These are phyloP conservation scores for Drosophila baimaii DNA, from an alignment of 1,140 invertebrate species.

Conservation along the genomic window DNA sequence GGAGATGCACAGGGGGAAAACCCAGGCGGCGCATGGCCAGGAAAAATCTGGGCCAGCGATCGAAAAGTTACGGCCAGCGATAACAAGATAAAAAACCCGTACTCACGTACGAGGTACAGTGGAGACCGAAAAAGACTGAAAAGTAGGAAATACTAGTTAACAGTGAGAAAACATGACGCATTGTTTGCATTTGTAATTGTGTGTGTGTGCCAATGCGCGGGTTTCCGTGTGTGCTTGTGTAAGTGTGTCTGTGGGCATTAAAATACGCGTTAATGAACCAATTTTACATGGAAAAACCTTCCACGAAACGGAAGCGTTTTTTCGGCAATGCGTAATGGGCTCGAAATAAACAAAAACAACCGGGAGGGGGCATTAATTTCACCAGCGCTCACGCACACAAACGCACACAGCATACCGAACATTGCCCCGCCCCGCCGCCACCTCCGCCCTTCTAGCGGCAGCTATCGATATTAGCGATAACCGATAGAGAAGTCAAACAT, in stretches of 20 bases:
- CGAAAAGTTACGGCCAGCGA: conserved; percentile 12
- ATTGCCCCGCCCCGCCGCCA: neutral
- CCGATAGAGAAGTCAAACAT: conserved; percentile 26
- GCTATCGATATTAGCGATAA: conserved; percentile 34
- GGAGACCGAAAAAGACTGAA: conserved; percentile 17
- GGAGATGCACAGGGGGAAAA: neutral
- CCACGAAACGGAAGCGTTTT: conserved; percentile 1
- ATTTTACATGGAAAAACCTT: conserved; percentile 15
- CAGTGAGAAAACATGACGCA: conserved; percentile 58
- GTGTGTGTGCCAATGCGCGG: conserved; percentile 22
- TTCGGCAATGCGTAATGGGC: conserved; percentile 39
- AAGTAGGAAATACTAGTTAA: conserved; percentile 41
- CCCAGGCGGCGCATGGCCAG: neutral
- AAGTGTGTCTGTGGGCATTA: conserved; percentile 14
- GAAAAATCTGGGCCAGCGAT: conserved; percentile 26
- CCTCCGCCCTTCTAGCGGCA: neutral
- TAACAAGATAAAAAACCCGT: conserved; percentile 40
- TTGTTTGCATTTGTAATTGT: conserved; percentile 49
- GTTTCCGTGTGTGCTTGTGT: conserved; percentile 1
- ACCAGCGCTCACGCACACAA: conserved; percentile 28
- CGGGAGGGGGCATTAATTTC: conserved; percentile 23
- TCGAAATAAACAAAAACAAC: conserved; percentile 37
- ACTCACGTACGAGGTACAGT: conserved; percentile 18
- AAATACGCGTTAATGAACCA: conserved; percentile 17
- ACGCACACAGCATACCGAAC: conserved; percentile 1